A percentile compares a stretch with the other conserved stretches of the same genome.
Evolutionary conservation across 2,113 vertebrate species (phyloP).

Genomic region (Cynocephalus volans): DNA sequence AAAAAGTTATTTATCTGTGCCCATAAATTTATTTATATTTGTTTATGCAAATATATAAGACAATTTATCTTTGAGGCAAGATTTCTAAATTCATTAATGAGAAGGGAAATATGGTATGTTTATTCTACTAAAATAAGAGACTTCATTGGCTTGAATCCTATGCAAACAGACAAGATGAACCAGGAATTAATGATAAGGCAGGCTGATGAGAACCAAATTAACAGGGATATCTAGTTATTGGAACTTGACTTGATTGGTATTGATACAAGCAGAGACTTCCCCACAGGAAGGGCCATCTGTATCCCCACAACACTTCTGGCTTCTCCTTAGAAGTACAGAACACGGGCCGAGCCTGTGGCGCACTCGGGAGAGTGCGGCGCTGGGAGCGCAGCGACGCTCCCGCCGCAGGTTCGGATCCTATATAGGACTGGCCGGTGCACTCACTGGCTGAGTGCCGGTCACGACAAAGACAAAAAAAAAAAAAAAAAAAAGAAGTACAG

Average conservation of each 20-base stretch:
- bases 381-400: no score
- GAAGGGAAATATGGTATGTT: constrained; percentile 36
- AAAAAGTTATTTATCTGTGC: not conserved
- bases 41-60: not conserved
- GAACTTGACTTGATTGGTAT: not conserved
- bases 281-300: not conserved
- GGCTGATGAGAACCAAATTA: not conserved
- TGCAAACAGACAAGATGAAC: constrained; percentile 23
- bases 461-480: no score
- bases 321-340: constrained; percentile 23
- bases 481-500: not conserved
- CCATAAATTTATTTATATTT: not conserved
- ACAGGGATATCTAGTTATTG: not conserved
- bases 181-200: not conserved
- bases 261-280: not conserved
- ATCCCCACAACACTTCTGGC: not conserved
- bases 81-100: constrained; percentile 38
- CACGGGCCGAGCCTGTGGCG: no score
- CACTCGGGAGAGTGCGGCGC: no score
- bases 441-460: no score
- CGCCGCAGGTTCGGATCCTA: no score
- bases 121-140: not conserved
- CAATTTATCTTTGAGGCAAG: constrained; percentile 17
- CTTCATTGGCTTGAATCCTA: not conserved
- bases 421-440: no score